Conservation (phyloP, 1,140 invertebrate genomes). For the Ectropis grisescens region DNA sequence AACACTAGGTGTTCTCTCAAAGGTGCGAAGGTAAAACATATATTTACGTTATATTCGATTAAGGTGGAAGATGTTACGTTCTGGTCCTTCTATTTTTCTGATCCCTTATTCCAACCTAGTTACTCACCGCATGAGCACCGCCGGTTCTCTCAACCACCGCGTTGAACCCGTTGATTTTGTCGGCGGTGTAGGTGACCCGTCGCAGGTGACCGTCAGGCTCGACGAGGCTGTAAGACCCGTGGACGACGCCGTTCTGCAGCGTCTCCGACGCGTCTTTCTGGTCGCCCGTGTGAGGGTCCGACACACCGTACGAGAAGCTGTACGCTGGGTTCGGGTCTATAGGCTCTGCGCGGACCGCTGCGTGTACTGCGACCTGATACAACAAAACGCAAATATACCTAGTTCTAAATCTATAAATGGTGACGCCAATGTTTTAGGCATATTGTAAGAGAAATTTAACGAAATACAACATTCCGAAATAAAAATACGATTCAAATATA, state of each 20-base stretch:
- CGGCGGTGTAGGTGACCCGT: constrained; percentile 72
- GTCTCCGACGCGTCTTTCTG: constrained; percentile 76
- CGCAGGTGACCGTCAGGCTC: constrained; percentile 76
- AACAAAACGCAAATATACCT: too few species aligned
- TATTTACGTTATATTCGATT: too few species aligned
- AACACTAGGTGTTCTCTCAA: too few species aligned
- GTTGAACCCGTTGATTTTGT: constrained; percentile 68
- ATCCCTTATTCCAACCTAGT: constrained; percentile 5
- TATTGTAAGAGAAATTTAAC: too few species aligned
- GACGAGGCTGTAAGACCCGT: constrained; percentile 74
- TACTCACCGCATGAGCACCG: constrained; percentile 44
- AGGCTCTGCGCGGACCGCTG: constrained; percentile 70
- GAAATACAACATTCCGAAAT: too few species aligned
- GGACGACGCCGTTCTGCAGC: constrained; percentile 73
- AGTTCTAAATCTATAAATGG: too few species aligned
- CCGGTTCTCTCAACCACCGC: constrained; percentile 72
- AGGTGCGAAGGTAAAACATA: too few species aligned
- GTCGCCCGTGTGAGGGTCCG: constrained; percentile 79
- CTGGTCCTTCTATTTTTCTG: too few species aligned
- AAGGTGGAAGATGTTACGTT: too few species aligned
- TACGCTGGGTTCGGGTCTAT: constrained; percentile 80
- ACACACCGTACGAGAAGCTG: constrained; percentile 79
- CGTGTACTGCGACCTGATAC: too few species aligned
- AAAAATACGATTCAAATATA: too few species aligned
- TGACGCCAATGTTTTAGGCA: too few species aligned